Evolutionary conservation across 53 echinoderm and acorn worm genomes (phyloP).

Genomic region (Holothuria scabra): DNA sequence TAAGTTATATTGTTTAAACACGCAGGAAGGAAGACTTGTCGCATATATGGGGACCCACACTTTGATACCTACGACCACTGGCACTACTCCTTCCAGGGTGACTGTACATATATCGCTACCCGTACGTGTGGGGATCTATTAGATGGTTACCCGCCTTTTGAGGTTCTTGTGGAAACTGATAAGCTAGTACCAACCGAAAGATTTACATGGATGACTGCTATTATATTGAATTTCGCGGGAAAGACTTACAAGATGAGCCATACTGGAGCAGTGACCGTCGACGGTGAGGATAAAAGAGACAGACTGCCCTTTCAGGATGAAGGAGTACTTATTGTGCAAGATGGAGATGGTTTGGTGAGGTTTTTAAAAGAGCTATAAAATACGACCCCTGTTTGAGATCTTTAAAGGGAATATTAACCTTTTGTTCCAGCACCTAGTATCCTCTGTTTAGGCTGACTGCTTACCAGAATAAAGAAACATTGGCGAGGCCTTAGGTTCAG

Average conservation of each 20-base stretch:
- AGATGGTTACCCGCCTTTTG: neutral
- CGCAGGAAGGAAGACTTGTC: constrained; percentile 15
- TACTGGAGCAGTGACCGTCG: neutral
- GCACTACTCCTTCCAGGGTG: constrained; percentile 40
- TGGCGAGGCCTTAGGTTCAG: too few relatives aligned
- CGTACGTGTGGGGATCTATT: neutral
- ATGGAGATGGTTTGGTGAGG: too few relatives aligned
- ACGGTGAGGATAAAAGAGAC: neutral
- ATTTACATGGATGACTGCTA: constrained; percentile 17
- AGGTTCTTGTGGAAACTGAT: neutral
- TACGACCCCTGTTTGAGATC: too few relatives aligned
- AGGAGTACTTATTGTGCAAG: neutral
- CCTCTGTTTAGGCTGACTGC: too few relatives aligned
- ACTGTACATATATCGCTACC: constrained; percentile 10
- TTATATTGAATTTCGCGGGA: neutral
- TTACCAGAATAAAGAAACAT: too few relatives aligned
- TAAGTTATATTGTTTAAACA: too few relatives aligned
- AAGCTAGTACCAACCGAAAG: constrained; percentile 22
- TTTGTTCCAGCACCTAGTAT: too few relatives aligned
- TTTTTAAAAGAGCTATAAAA: too few relatives aligned
- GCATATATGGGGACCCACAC: constrained; percentile 36
- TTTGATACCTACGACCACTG: constrained; percentile 20
- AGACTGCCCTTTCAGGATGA: constrained; percentile 9
- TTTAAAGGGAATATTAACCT: too few relatives aligned
- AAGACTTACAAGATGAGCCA: constrained; percentile 17